Conservation (phyloP, 2,797 vertebrate species). For the Pantherophis alleghaniensis region DNA sequence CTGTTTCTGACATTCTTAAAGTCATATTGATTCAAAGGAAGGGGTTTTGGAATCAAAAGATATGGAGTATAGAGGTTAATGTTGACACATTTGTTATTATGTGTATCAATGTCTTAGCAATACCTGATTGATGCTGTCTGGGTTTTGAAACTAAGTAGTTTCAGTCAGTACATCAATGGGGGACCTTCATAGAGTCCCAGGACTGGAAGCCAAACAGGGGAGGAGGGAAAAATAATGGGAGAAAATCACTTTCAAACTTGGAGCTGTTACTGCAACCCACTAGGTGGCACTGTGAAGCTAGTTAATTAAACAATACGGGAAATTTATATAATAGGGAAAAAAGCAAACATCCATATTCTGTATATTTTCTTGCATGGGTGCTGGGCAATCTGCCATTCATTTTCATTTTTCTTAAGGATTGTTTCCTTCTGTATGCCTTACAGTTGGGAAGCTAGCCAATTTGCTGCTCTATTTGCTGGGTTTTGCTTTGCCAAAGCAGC, state of each 20-base stretch:
- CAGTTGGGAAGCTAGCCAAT: neutral
- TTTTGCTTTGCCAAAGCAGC: neutral
- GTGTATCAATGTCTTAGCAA: neutral
- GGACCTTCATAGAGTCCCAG: neutral
- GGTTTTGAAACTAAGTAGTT: neutral
- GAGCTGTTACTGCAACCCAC: neutral
- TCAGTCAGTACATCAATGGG: neutral
- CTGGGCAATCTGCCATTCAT: neutral
- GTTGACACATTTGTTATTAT: too few relatives aligned
- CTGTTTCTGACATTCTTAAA: neutral
- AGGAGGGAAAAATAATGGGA: neutral
- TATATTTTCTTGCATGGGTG: neutral
- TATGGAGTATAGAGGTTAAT: neutral
- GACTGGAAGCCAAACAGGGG: neutral
- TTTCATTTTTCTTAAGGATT: neutral
- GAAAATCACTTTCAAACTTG: neutral
- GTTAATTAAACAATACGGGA: neutral
- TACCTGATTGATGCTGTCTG: neutral
- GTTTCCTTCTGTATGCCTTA: neutral
- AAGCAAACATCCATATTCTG: neutral
- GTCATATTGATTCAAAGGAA: neutral
- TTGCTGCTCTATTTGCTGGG: neutral
- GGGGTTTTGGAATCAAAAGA: neutral
- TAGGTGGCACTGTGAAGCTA: neutral
- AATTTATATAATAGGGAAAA: too few relatives aligned